Evolutionary conservation across 2,113 vertebrate species (phyloP), one percentile per base, ranked within the genome.

Genomic region (Paedocypris sp.): DNA sequence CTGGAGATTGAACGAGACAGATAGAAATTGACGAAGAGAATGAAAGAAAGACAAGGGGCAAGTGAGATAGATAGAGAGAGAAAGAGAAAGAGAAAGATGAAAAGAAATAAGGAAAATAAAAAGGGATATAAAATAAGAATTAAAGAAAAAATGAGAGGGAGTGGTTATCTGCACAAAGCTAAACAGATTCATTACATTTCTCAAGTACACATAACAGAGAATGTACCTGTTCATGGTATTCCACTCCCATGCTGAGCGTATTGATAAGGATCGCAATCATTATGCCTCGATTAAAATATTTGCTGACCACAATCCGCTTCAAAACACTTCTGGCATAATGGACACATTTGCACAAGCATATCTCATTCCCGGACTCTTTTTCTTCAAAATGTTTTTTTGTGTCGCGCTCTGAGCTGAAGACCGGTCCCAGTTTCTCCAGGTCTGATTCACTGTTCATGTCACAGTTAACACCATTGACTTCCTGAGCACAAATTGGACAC

Each of bases 181-280:
- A n/a, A n/a, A n/a, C n/a, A n/a, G n/a, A n/a, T n/a, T n/a, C n/a
- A n/a, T n/a, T n/a, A n/a, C n/a, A n/a, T n/a, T n/a, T n/a, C n/a
- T n/a, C n/a, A n/a, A n/a, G n/a, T n/a, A n/a, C n/a, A n/a, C n/a
- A n/a, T n/a, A n/a, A n/a, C n/a, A n/a, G 47, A 35, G 38, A 36
- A 39, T 38, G 22, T 54, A 98, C 94, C 92, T 98, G 95, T 61
- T 98, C 86, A 0, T 98, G 95, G 78, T 91, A 91, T 79, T 98
- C 94, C 0, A 98, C 89, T 3, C 95, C 95, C 95, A 98, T 98
- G 64, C 93, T 97, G 72, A 98, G 80, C 0, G 95, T 97, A 78
- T 98, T 98, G 75, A 98, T 90, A 38, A 98, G 89, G 66, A 98
- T 98, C 67, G 95, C 92, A 10, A 89, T 89, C 95, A 98, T 98